These are phyloP conservation scores for Latrodectus elegans DNA, from an alignment of 2,888 invertebrate species.

Conservation along the genomic window DNA sequence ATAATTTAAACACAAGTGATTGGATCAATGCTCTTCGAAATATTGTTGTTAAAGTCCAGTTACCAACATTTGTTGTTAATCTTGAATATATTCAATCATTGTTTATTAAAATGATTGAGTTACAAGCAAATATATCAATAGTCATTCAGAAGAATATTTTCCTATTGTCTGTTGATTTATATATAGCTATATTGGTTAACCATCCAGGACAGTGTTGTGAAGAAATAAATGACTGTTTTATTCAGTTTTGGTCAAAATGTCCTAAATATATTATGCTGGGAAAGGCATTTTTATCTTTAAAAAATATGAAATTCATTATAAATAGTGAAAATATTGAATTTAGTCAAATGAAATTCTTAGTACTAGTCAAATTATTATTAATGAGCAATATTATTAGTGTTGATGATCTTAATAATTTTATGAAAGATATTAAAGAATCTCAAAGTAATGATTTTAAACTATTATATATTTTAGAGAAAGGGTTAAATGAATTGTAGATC, in stretches of 20 bases:
- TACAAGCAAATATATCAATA: background rate
- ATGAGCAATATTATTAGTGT: background rate
- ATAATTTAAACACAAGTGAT: constrained; percentile 5
- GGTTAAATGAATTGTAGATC: too few species aligned
- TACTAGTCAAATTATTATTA: constrained; percentile 18
- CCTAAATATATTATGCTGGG: constrained; percentile 4
- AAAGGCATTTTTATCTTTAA: constrained; percentile 31
- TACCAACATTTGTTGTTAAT: background rate
- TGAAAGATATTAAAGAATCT: constrained; percentile 19
- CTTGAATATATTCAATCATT: background rate
- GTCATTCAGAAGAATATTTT: constrained; percentile 15
- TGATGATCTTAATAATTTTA: constrained; percentile 15
- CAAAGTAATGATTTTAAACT: constrained; percentile 11
- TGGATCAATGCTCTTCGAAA: constrained; percentile 9
- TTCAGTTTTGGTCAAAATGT: constrained; percentile 23
- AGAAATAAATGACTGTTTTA: constrained; percentile 1
- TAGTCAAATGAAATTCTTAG: constrained; percentile 28
- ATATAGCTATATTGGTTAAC: constrained; percentile 37
- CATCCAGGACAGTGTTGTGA: constrained; percentile 38
- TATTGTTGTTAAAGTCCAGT: constrained; percentile 14
- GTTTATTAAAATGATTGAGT: background rate
- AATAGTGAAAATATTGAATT: constrained; percentile 6
- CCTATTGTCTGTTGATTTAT: constrained; percentile 51
- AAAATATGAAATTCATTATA: constrained; percentile 50
- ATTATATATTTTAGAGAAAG: too few species aligned